phyloP scores from a whole-genome alignment of 1,140 invertebrate genomes.

The Hypsibius dujardini region DNA sequence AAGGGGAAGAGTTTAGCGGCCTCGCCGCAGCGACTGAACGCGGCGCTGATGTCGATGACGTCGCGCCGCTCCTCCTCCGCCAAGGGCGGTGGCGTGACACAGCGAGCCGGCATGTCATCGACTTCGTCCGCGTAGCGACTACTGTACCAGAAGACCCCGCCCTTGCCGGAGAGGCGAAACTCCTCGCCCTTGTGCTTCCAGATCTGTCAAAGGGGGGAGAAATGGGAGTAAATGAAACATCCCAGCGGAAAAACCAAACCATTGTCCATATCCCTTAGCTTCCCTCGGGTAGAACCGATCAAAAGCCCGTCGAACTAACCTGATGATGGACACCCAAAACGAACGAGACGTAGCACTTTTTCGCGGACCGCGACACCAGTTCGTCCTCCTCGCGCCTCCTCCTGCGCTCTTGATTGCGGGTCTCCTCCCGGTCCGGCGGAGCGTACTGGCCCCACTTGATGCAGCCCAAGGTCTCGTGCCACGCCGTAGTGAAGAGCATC shows the following conservation, averaged over 20 bases:
- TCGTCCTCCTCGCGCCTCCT: constrained; percentile 79
- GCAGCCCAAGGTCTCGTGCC: constrained; percentile 63
- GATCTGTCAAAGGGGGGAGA: constrained; percentile 42
- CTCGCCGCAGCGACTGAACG: neutral
- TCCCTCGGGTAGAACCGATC: too few relatives aligned
- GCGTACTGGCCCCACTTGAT: constrained; percentile 37
- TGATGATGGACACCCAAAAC: constrained; percentile 79
- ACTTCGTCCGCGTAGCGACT: neutral
- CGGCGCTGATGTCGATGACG: neutral
- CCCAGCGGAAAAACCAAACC: constrained; percentile 16
- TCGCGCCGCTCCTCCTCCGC: constrained; percentile 16
- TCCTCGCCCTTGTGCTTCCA: constrained; percentile 97
- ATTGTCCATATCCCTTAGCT: too few relatives aligned
- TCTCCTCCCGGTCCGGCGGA: constrained; percentile 68
- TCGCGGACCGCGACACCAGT: constrained; percentile 37
- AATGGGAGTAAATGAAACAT: constrained; percentile 17
- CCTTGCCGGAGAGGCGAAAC: constrained; percentile 77
- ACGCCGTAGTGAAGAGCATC: constrained; percentile 73
- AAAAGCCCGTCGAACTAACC: constrained; percentile 34
- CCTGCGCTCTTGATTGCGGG: constrained; percentile 76
- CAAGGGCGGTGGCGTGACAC: constrained; percentile 18
- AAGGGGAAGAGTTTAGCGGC: neutral
- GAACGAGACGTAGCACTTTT: constrained; percentile 59
- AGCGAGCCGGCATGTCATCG: neutral
- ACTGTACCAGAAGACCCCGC: constrained; percentile 84